Base-by-base conservation (phyloP, 2,797 vertebrate species). In the Holocentrus rufus region DNA sequence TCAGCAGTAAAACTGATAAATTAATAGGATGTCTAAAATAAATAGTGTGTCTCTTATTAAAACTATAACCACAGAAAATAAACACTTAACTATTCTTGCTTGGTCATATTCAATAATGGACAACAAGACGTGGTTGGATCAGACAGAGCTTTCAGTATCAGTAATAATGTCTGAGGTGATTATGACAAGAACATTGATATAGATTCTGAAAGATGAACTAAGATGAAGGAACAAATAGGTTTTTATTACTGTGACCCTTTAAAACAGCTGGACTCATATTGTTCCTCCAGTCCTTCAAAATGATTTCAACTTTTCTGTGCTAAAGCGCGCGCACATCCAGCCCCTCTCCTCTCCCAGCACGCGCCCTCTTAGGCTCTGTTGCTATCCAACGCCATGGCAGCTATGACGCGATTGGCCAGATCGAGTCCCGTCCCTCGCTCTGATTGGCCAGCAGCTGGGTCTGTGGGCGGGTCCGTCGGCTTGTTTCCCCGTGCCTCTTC, bases 381-480 rank as follows among this genome's bases (percentile, higher is more conserved):
- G 94, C 94, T 94, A 95, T 92, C 94, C 94, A 79, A 92, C 92
- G 93, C 93, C 82, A 81, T 69, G 93, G 94, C 92, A 95, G 92
- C 91, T 90, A 81, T 76, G 14, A 22, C 3, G 44, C 82, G 0
- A 94, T 95, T 94, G 93, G 94, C 85, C 88, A 68, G 72, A 62
- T 50, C 63, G 76, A 85, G 69, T 84, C 79, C 77, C 76, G 22
- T 85, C 79, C 75, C 64, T 58, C 69, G 55, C 76, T 83, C 60
- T 74, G 10, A 94, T 94, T 94, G 93, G 93, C n/a, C 76, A 68
- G 76, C 9, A 52, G 31, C 30, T 20, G 65, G 50, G 67, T 75
- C 42, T 84, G 88, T 90, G 84, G 94, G 94, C 52, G 93, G 93
- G 83, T 93, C 77, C 18, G 15, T 68, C 65, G 67, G 77, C 85